Percentiles rank a stretch among this genome's conserved stretches.
phyloP scores from a whole-genome alignment of 2,797 vertebrate genomes.

The Galaxias olidus region DNA sequence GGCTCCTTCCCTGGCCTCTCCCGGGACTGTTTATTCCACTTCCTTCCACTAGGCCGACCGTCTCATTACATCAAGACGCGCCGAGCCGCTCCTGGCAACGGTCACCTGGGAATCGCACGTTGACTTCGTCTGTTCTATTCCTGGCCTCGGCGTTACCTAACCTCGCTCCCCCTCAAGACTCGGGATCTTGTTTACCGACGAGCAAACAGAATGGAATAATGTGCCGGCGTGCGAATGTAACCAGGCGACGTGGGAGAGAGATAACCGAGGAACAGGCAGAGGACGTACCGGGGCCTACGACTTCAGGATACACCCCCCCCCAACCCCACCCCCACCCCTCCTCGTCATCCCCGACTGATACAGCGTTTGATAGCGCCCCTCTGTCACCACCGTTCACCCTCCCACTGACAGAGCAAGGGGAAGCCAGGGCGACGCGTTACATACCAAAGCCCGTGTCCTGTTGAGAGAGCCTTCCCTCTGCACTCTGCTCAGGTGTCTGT shows the following conservation, averaged over 20 bases:
- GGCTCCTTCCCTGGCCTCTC: too few species aligned
- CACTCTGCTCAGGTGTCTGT: constrained; percentile 62
- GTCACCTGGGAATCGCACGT: neutral
- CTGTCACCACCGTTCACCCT: constrained; percentile 50
- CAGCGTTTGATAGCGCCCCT: constrained; percentile 51
- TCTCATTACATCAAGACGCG: neutral
- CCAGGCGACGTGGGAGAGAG: neutral
- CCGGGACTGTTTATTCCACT: too few species aligned
- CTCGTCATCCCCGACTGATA: constrained; percentile 44
- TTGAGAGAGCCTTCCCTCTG: constrained; percentile 57
- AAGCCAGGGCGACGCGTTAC: constrained; percentile 55
- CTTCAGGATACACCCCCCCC: constrained; percentile 36
- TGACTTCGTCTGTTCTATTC: neutral
- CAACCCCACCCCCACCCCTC: too few species aligned
- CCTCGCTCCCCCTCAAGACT: too few species aligned
- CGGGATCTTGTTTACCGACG: too few species aligned
- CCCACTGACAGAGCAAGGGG: constrained; percentile 40
- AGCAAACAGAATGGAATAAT: too few species aligned
- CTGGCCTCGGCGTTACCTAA: neutral
- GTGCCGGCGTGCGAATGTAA: too few species aligned
- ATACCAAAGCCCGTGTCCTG: constrained; percentile 50
- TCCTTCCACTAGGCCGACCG: neutral
- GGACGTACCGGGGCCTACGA: constrained; percentile 3
- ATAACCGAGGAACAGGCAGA: constrained; percentile 6
- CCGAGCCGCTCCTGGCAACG: neutral